Conservation (phyloP, 2,888 invertebrate genomes). For the Eretmocerus hayati region DNA sequence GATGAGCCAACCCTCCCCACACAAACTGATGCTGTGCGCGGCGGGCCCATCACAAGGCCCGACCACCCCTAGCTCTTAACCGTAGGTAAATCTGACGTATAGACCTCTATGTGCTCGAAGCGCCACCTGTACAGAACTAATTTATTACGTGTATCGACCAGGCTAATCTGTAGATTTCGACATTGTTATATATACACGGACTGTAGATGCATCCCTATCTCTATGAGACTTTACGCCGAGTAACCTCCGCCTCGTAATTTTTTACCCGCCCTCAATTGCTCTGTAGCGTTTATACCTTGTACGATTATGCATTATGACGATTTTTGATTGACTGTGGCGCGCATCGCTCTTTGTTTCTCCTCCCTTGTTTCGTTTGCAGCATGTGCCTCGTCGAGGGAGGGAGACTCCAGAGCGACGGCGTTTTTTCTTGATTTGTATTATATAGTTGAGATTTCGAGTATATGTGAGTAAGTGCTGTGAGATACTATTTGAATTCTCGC, state of each 20-base stretch:
- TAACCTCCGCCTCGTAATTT: not conserved
- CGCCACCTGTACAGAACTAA: slow-evolving; percentile 47
- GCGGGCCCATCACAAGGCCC: too few relatives aligned
- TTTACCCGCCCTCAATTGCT: not conserved
- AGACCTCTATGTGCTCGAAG: slow-evolving; percentile 42
- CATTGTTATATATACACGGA: too few relatives aligned
- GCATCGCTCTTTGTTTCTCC: too few relatives aligned
- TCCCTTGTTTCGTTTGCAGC: not conserved
- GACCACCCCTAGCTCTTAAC: too few relatives aligned
- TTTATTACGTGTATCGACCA: slow-evolving; percentile 45
- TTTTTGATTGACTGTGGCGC: not conserved
- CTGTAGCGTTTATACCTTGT: slow-evolving; percentile 27
- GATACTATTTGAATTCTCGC: too few relatives aligned
- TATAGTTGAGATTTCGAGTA: slow-evolving; percentile 18
- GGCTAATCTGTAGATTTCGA: too few relatives aligned
- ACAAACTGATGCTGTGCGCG: slow-evolving; percentile 33
- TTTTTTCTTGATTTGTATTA: slow-evolving; percentile 7
- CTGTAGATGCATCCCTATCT: too few relatives aligned
- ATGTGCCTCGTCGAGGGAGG: not conserved
- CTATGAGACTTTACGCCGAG: too few relatives aligned
- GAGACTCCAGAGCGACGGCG: slow-evolving; percentile 20
- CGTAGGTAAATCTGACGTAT: too few relatives aligned
- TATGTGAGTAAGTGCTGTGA: slow-evolving; percentile 18
- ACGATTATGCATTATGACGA: slow-evolving; percentile 22
- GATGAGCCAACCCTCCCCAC: not conserved